Percentiles rank a stretch among this genome's conserved stretches.
These are phyloP conservation scores for Dolichomitus sp. DNA, from an alignment of 2,888 invertebrate species.

Conservation along the genomic window DNA sequence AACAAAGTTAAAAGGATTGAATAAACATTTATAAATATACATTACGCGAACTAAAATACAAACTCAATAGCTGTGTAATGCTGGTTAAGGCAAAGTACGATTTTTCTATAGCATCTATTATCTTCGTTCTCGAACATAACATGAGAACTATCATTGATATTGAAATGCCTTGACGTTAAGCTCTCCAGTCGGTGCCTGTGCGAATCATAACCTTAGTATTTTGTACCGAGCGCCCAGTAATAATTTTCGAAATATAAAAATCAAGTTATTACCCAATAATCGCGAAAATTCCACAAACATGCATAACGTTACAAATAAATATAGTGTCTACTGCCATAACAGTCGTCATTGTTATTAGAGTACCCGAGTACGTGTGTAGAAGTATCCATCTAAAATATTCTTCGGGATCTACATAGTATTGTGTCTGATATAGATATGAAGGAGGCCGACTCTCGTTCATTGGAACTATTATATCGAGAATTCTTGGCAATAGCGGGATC, in stretches of 20 bases:
- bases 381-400: not conserved
- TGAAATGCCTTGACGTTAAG: not conserved
- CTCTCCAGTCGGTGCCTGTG: not conserved
- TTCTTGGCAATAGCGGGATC: no score
- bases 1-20: not conserved
- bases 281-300: conserved; percentile 15
- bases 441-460: no score
- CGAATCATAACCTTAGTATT: not conserved
- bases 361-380: conserved; percentile 38
- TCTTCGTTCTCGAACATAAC: not conserved
- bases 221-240: not conserved
- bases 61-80: not conserved
- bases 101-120: not conserved
- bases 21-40: not conserved
- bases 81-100: not conserved
- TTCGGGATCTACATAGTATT: no score
- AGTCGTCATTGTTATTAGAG: not conserved
- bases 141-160: not conserved
- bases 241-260: not conserved
- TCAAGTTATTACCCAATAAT: conserved; percentile 5
- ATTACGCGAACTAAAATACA: not conserved
- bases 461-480: no score
- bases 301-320: conserved; percentile 10
- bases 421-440: no score
- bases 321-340: conserved; percentile 20